Base-by-base conservation (phyloP, 2,888 invertebrate species). In the Pherbina coryleti region DNA sequence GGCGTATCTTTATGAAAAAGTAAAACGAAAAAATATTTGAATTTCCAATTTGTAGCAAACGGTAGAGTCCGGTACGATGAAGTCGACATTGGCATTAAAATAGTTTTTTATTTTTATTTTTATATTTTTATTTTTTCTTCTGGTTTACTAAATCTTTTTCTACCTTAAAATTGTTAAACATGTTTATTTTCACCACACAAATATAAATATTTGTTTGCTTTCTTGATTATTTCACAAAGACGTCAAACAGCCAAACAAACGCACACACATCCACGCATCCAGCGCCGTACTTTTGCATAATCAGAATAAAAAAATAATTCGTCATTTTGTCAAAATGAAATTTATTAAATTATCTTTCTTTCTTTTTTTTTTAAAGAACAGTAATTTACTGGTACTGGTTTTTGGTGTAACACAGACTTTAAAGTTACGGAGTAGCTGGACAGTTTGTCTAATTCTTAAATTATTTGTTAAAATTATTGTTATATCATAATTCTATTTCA, bases 161-260 rank as follows among this genome's bases (percentile, higher is more conserved):
- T 28, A 28, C 11, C 25, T 60, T 60, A 28, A 25, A 60, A 28
- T 60, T 25, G 60, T 60, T 28, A 28, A 60, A 60, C 60, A 28
- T 60, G 22, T 55, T 25, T 60, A 14, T 60, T 60, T 25, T 60
- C 60, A 28, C 28, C 60, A 60, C 28, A 60, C 1, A 25, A 28
- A 60, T 44, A 60, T 60, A 60, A 60, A 60, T 60, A 60, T 60
- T 60, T 60, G 25, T 22, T 60, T 60, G 37, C 8, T 37, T 44
- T 44, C 11, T 44, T 28, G 9, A 17, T 28, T 60, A 60, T 28
- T 28, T 11, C 28, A 28, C 60, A 60, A 60, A 60, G 11, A 60
- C 25, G 28, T 60, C 60, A 60, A 28, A 25, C 25, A 4, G 28
- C 57, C 19, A 19, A 22, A 14, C 60, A 28, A 8, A n/a, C n/a